Base-by-base conservation (phyloP, 2,888 invertebrate genomes). In the Tipula lateralis region DNA sequence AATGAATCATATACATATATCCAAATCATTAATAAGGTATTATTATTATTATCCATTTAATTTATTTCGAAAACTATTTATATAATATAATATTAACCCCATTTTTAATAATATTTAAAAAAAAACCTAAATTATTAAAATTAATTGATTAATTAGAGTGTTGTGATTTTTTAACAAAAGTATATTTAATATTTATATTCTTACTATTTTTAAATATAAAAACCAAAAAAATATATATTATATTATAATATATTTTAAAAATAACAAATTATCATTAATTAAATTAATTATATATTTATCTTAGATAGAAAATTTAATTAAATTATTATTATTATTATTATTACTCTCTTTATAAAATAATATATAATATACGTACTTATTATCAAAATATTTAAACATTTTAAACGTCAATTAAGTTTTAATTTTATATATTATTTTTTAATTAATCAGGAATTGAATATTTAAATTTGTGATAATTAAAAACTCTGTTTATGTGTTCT, bases 71-170 rank as follows among this genome's bases (percentile, higher is more conserved):
- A 5, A 32, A 32, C 29, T 83, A 34, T 34, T 83, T 32, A 29
- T 66, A 66, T 34, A 34, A 30, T 83, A 32, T 83, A 34, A 83
- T 6, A 83, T 19, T 34, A 83, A 30, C 32, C 29, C 30, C 7
- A 83, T 34, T 82, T 82, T 29, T 30, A 83, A 16, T 34, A 12
- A 7, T 82, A 82, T 29, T 82, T n/a, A 29, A 32, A 19, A 34
- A 34, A 83, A 30, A 30, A 83, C 5, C 29, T 13, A n/a, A 19
- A 32, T 83, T 34, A 83, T 24, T 9, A 19, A 34, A 66, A 66
- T 66, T 66, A 44, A 66, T 24, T 66, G 66, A 66, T 66, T 66
- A 66, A 66, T 66, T 66, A 66, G 66, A 24, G 66, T 66, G 66
- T 66, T 66, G 66, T 66, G 66, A 66, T 66, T 66, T 66, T 66